phyloP scores from a whole-genome alignment of 2,113 vertebrate species.

The Buteo buteo region DNA sequence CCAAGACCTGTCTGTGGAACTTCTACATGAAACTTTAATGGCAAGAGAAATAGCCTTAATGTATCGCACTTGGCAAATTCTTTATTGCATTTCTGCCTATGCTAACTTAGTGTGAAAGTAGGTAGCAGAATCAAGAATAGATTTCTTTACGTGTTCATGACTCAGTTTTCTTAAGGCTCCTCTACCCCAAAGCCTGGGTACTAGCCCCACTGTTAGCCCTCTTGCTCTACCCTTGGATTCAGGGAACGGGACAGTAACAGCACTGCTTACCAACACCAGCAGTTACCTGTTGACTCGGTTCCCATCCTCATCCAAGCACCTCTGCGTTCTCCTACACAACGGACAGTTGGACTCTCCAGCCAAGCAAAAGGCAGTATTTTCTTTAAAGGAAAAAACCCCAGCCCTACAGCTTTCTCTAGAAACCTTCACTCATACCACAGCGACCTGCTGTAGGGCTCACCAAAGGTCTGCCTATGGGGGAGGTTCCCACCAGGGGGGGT shows the following conservation, averaged over 20 bases:
- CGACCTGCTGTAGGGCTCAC: not conserved
- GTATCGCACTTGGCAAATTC: not conserved
- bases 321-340: not conserved
- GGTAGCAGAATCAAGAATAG: not conserved
- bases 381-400: not conserved
- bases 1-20: not conserved
- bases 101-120: not conserved
- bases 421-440: not conserved
- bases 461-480: not conserved
- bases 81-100: not conserved
- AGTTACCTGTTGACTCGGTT: not conserved
- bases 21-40: constrained; percentile 46
- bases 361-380: not conserved
- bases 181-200: not conserved
- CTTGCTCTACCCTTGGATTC: not conserved
- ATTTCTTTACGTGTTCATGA: not conserved
- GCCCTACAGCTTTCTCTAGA: not conserved
- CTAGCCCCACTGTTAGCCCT: not conserved
- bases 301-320: not conserved
- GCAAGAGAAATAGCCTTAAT: constrained; percentile 6
- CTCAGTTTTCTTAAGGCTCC: not conserved
- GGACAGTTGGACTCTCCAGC: fast-evolving
- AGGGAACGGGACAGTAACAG: not conserved
- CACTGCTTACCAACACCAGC: not conserved
- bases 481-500: not conserved